Percentiles rank a stretch among this genome's conserved stretches.
Evolutionary conservation across 2,113 vertebrate genomes (phyloP).

Genomic region (Junco hyemalis): DNA sequence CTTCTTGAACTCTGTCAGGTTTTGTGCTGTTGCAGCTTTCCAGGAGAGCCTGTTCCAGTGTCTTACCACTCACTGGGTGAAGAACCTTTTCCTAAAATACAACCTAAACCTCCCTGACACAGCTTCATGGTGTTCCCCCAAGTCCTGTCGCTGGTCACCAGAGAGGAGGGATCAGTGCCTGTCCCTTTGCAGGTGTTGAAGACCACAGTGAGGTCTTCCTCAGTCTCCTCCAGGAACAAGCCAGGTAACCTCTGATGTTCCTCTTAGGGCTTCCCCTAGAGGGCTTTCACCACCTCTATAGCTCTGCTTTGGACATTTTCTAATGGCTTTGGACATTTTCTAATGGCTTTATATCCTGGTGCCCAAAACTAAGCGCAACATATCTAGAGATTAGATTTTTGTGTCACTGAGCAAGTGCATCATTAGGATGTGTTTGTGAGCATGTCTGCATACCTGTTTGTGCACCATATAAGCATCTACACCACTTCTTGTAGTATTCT

Average conservation of each 20-base stretch:
- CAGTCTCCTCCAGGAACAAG: background rate
- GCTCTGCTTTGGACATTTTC: background rate
- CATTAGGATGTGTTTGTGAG: background rate
- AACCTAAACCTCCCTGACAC: background rate
- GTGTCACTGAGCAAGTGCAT: background rate
- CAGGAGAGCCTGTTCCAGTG: background rate
- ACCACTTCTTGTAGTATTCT: background rate
- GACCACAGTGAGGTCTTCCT: background rate
- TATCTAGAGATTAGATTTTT: background rate
- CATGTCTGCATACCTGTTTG: background rate
- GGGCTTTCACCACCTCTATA: background rate
- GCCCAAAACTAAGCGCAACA: background rate
- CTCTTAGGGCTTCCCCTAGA: background rate
- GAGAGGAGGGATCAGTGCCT: background rate
- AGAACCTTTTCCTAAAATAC: background rate
- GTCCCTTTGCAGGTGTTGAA: background rate
- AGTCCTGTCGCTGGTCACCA: background rate
- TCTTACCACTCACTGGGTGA: background rate
- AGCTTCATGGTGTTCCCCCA: background rate
- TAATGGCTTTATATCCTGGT: background rate
- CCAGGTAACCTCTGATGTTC: background rate
- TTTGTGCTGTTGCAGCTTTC: background rate
- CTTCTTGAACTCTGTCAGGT: background rate
- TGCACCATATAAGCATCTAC: background rate
- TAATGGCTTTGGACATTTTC: background rate